Base-by-base conservation (phyloP, 2,113 vertebrate genomes). In the Desmodus rotundus region DNA sequence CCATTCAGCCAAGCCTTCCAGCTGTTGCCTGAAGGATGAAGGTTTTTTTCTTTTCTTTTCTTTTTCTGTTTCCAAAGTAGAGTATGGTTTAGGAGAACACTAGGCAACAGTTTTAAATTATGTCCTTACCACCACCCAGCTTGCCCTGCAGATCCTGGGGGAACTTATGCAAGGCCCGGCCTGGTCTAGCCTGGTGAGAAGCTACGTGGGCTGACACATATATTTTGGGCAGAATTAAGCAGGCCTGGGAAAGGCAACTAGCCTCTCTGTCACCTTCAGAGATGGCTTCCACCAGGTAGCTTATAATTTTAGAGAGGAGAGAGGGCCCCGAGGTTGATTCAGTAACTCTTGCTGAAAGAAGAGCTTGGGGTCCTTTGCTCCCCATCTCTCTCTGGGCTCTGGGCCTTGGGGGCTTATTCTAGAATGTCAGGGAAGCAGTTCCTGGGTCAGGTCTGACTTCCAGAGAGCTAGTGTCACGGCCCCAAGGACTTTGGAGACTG, bases 1-100 rank as follows among this genome's bases (percentile, higher is more conserved):
- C 98, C 98, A 99, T 99, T 98, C 98, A 98, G 98, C 98, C 98
- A 98, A 99, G 98, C 98, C 98, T 98, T 98, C 98, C 98, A 99
- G 98, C 99, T 99, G 98, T 98, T 99, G 98, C 98, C 98, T 98
- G 97, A 98, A 99, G 98, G 98, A 98, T 98, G 98, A 98, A 96
- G 97, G 20, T 92, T 95, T 97, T 97, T 98, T 97, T 80, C 95
- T 97, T 41, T 17, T 13, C 24, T 11, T 31, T 41, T 36, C 7
- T 14, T 97, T 50, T 19, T 14, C n/a, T 19, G 26, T 43, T 41
- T 13, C 16, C 36, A 77, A 98, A 92, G 97, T 88, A 97, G 97
- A 96, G 97, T 96, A 96, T 97, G 98, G 98, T 98, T 98, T 98
- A 98, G 98, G 85, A 91, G 97, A 98, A 97, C 98, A 98, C 98